These are phyloP conservation scores for Polypterus bichir DNA, from an alignment of 2,113 vertebrate genomes.

Conservation along the genomic window DNA sequence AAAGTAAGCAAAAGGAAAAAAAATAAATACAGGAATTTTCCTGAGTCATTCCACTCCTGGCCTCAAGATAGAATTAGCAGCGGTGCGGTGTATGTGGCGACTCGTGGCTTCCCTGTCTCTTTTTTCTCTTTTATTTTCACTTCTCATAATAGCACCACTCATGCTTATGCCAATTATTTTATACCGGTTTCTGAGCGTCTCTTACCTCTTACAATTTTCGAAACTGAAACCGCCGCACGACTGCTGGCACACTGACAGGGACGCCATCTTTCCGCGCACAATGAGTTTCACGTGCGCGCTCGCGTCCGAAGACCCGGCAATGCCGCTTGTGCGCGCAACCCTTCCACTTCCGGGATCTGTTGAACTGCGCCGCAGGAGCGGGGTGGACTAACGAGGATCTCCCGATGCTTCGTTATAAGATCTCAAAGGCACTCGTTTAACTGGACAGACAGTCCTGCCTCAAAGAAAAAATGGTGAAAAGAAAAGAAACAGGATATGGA, in stretches of 20 bases:
- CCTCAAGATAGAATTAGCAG: conserved; percentile 2
- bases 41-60: conserved; percentile 45
- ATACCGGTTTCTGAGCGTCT: neutral
- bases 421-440: too few relatives aligned
- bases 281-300: neutral
- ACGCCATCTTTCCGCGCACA: conserved; percentile 56
- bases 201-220: conserved; percentile 75
- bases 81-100: neutral
- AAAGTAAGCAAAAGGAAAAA: too few relatives aligned
- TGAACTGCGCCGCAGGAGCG: neutral
- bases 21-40: conserved; percentile 16
- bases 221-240: conserved; percentile 71
- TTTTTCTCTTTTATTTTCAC: neutral
- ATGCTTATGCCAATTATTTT: neutral
- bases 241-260: conserved; percentile 40
- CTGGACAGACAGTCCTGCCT: too few relatives aligned
- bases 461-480: too few relatives aligned
- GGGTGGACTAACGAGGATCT: too few relatives aligned
- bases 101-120: neutral
- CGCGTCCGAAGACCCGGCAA: fast-evolving
- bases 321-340: neutral
- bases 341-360: neutral
- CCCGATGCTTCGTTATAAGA: too few relatives aligned
- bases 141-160: too few relatives aligned
- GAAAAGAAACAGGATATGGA: too few relatives aligned